Evolutionary conservation across 2,888 invertebrate species (phyloP).

Genomic region (Drosophila colorata): DNA sequence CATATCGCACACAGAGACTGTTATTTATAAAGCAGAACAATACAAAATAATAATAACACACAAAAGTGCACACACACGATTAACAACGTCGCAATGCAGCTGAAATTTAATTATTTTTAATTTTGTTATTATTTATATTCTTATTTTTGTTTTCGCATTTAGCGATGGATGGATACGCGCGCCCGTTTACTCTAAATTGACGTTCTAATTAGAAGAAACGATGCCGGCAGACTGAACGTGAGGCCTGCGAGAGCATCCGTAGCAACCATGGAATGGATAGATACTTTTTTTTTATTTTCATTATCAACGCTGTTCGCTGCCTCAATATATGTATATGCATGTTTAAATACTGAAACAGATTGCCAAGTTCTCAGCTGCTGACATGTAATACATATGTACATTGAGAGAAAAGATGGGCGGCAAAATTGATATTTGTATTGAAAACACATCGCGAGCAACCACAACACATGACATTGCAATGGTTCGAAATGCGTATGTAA

Average conservation of each 20-base stretch:
- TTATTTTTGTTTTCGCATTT: slow-evolving; percentile 22
- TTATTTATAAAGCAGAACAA: slow-evolving; percentile 10
- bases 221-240: slow-evolving; percentile 69
- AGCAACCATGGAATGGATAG: slow-evolving; percentile 18
- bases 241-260: slow-evolving; percentile 42
- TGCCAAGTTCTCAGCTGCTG: slow-evolving; percentile 49
- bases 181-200: slow-evolving; percentile 56
- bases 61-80: slow-evolving; percentile 10
- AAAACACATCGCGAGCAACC: slow-evolving; percentile 26
- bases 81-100: slow-evolving; percentile 17
- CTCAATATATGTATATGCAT: slow-evolving; percentile 3
- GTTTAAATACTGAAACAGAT: slow-evolving; percentile 19
- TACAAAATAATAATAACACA: neutral
- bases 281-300: slow-evolving; percentile 37
- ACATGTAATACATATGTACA: slow-evolving; percentile 25
- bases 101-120: slow-evolving; percentile 39
- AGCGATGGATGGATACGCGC: slow-evolving; percentile 25
- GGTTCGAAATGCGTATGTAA: neutral
- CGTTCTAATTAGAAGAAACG: slow-evolving; percentile 76
- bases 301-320: slow-evolving; percentile 51
- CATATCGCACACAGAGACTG: neutral
- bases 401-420: slow-evolving; percentile 28
- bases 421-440: slow-evolving; percentile 35
- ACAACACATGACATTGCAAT: slow-evolving; percentile 13
- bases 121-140: slow-evolving; percentile 5